Conservation (phyloP, 2,113 vertebrate genomes). For the Chloroceryle aenea region DNA sequence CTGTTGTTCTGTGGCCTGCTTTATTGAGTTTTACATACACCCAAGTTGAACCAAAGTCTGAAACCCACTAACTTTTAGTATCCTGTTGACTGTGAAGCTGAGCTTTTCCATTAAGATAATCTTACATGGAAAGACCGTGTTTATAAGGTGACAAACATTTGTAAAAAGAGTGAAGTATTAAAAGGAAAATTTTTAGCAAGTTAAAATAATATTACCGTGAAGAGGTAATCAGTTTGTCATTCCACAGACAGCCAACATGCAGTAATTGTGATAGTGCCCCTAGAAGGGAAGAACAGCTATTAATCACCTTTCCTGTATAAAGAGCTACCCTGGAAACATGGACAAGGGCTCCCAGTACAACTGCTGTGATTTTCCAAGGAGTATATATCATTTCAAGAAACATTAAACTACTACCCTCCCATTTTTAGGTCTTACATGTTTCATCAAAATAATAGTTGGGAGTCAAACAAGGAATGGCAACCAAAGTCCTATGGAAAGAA, state of each 20-base stretch:
- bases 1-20: not conserved
- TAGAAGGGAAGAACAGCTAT: not conserved
- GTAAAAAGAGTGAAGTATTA: not conserved
- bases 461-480: not conserved
- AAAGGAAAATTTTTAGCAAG: not conserved
- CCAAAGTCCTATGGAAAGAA: not conserved
- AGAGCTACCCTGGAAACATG: not conserved
- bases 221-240: not conserved
- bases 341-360: not conserved
- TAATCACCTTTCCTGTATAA: not conserved
- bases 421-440: not conserved
- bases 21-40: not conserved
- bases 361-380: not conserved
- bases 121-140: not conserved
- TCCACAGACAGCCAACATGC: not conserved
- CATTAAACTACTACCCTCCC: not conserved
- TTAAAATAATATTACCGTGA: not conserved
- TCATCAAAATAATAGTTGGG: not conserved
- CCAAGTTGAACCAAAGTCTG: not conserved
- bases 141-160: not conserved
- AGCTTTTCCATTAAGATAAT: not conserved
- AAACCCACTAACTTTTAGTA: not conserved
- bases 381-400: not conserved
- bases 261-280: not conserved
- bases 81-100: not conserved